These are phyloP conservation scores for Butorides virescens DNA, from an alignment of 2,113 vertebrate genomes.

Conservation along the genomic window DNA sequence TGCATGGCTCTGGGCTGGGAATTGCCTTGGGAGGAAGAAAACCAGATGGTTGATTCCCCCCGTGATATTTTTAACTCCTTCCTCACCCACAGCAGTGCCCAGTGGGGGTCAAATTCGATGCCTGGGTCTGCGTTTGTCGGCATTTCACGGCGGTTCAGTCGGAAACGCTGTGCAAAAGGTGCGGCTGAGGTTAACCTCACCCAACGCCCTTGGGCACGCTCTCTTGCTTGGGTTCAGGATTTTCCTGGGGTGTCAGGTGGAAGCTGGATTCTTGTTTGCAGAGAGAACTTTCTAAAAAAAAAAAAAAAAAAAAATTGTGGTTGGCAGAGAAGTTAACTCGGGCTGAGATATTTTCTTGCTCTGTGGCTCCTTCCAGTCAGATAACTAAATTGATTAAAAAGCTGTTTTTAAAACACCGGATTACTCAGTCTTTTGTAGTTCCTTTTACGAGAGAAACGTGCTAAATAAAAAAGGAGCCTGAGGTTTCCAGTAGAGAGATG, in stretches of 20 bases:
- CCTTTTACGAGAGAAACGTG: conserved; percentile 32
- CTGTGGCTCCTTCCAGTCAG: conserved; percentile 55
- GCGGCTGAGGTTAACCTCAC: neutral
- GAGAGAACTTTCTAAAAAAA: neutral
- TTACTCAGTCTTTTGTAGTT: conserved; percentile 60
- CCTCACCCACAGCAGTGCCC: neutral
- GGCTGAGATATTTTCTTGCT: conserved; percentile 47
- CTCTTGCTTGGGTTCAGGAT: neutral
- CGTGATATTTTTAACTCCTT: neutral
- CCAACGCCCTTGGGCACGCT: neutral
- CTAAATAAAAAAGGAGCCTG: neutral
- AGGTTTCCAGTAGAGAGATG: neutral
- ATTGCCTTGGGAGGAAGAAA: neutral
- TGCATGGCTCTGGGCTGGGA: neutral
- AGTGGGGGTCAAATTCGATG: neutral
- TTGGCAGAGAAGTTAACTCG: conserved; percentile 29
- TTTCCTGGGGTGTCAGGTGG: neutral
- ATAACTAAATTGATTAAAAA: conserved; percentile 47
- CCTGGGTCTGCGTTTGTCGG: neutral
- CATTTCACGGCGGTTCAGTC: neutral
- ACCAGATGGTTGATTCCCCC: neutral
- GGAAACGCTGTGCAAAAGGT: neutral
- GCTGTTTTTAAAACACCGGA: conserved; percentile 65
- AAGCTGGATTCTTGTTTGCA: neutral
- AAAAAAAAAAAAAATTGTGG: conserved; percentile 43